phyloP scores from a whole-genome alignment of 1,140 invertebrate genomes.

The Venturia canescens region DNA sequence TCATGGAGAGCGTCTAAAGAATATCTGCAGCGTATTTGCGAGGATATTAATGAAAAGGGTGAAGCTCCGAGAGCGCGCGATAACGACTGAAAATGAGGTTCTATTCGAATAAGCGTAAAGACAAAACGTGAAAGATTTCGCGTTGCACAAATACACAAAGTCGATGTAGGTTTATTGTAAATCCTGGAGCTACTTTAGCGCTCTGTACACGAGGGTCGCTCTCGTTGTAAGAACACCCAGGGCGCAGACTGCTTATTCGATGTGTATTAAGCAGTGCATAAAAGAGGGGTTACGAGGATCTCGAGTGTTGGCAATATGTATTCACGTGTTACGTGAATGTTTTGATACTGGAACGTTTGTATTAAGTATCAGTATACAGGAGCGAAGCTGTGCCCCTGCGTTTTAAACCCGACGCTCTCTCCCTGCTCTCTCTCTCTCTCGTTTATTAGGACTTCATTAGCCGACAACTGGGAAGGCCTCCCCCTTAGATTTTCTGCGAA shows the following conservation, averaged over 20 bases:
- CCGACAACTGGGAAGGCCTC: conserved; percentile 15
- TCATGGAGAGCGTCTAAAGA: conserved; percentile 26
- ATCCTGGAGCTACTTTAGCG: neutral
- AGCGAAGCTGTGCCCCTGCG: conserved; percentile 33
- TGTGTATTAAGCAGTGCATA: conserved; percentile 29
- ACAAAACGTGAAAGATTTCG: neutral
- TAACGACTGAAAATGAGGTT: neutral
- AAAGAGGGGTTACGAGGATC: neutral
- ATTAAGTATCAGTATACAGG: conserved; percentile 58
- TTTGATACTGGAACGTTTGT: conserved; percentile 62
- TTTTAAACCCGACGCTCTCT: conserved; percentile 1
- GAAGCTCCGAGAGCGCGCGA: neutral
- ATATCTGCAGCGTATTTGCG: neutral
- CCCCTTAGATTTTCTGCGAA: neutral
- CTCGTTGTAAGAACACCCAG: conserved; percentile 38
- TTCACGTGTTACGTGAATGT: conserved; percentile 39
- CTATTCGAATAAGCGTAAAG: conserved; percentile 5
- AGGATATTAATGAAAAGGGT: conserved; percentile 35
- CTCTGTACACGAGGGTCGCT: neutral
- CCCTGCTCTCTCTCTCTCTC: conserved; percentile 27
- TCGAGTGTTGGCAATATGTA: conserved; percentile 51
- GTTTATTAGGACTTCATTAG: conserved; percentile 64
- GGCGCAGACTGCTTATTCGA: conserved; percentile 1
- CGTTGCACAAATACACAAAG: neutral
- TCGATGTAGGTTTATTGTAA: conserved; percentile 17